phyloP scores from a whole-genome alignment of 2,888 invertebrate genomes.

The Epirrita christyi region DNA sequence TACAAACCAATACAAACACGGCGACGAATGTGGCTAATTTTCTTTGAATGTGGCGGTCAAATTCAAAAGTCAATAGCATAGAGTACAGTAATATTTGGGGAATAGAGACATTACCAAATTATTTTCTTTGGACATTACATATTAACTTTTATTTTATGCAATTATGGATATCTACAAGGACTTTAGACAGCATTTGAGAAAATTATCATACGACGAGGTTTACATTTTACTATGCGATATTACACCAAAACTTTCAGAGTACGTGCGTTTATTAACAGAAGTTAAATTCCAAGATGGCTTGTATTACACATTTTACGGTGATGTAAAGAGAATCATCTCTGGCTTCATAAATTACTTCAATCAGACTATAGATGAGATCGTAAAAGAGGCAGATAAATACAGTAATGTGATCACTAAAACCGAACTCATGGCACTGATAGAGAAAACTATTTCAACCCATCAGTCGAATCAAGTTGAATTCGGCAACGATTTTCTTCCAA shows the following conservation, averaged over 20 bases:
- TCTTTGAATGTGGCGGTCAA: slow-evolving; percentile 30
- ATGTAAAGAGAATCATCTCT: slow-evolving; percentile 54
- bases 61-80: slow-evolving; percentile 27
- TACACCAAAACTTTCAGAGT: slow-evolving; percentile 49
- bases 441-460: slow-evolving; percentile 50
- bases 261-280: slow-evolving; percentile 45
- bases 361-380: slow-evolving; percentile 50
- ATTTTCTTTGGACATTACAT: too few relatives aligned
- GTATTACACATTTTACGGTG: slow-evolving; percentile 59
- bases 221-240: slow-evolving; percentile 52
- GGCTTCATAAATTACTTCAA: slow-evolving; percentile 57
- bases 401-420: slow-evolving; percentile 42
- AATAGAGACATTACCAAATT: too few relatives aligned
- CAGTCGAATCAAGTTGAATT: slow-evolving; percentile 52
- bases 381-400: slow-evolving; percentile 50
- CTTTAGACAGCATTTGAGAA: slow-evolving; percentile 52
- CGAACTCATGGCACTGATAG: slow-evolving; percentile 47
- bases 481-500: slow-evolving; percentile 50
- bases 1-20: too few relatives aligned
- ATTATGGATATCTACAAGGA: slow-evolving; percentile 57
- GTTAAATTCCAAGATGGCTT: slow-evolving; percentile 51
- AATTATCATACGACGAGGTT: slow-evolving; percentile 45
- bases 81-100: background rate
- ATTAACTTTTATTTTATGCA: background rate
- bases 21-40: too few relatives aligned